phyloP scores from a whole-genome alignment of 2,888 invertebrate genomes.

The Tinea trinotella region DNA sequence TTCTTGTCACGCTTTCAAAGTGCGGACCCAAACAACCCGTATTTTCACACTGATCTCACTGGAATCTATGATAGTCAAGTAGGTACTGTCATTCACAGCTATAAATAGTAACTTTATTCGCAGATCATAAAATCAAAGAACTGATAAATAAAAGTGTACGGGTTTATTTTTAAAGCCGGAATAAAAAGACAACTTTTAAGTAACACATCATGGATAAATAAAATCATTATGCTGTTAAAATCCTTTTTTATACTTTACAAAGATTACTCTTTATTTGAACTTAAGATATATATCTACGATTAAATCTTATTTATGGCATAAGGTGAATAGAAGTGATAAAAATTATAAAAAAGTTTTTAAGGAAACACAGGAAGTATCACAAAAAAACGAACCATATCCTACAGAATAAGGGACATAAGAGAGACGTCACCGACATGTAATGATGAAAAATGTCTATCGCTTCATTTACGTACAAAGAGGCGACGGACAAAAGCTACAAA shows the following conservation, averaged over 20 bases:
- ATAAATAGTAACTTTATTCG: background rate
- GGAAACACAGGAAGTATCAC: conserved; percentile 49
- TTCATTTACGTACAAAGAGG: conserved; percentile 53
- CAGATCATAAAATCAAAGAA: background rate
- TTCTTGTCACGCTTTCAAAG: background rate
- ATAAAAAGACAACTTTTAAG: background rate
- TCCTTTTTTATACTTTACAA: no score
- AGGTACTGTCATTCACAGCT: no score
- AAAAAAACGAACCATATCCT: conserved; percentile 58
- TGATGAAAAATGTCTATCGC: conserved; percentile 47
- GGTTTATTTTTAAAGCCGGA: background rate
- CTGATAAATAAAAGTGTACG: no score
- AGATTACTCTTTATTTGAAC: background rate
- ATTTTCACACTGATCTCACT: background rate
- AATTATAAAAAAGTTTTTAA: conserved; percentile 43
- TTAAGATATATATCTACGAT: conserved; percentile 20
- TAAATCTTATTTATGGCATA: conserved; percentile 49
- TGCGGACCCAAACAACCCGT: background rate
- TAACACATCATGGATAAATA: no score
- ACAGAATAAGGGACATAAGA: conserved; percentile 49
- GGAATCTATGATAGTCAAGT: background rate
- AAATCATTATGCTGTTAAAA: no score
- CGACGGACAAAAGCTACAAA: conserved; percentile 49
- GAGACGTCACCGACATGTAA: conserved; percentile 36
- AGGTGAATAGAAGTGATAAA: conserved; percentile 41